Base-by-base conservation (phyloP, 2,113 vertebrate species). In the Nannobrachium achirus region DNA sequence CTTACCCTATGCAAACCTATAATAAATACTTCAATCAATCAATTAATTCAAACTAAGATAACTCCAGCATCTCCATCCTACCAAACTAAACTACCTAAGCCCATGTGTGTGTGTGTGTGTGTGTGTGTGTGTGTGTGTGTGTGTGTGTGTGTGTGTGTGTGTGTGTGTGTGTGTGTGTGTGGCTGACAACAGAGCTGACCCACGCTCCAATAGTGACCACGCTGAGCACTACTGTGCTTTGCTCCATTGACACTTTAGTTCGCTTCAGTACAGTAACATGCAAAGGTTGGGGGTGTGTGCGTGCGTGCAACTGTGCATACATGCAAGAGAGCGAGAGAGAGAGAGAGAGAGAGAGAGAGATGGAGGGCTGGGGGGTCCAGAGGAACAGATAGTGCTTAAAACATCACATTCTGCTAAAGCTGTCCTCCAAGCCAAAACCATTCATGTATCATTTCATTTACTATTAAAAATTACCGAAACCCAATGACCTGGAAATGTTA, bases 401-500 rank as follows among this genome's bases (percentile, higher is more conserved):
- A 44, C 42, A 10, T 44, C 42, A 44, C 2, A 10, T 44, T 44
- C 42, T 44, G 6, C 44, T 33, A 73, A 64, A 40, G 25, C 25
- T 33, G 25, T 33, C 25, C 11, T 44, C 42, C 42, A 8, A 38
- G 45, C 44, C 25, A 68, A 50, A 56, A 46, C 20, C 58, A 68
- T 48, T 44, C 46, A 13, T 50, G 45, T 41, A 64, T 33, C 6
- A 33, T 33, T 33, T 1, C 3, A 33, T 33, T 33, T 33, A 33
- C 25, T 33, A 33, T 67, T 60, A 41, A 53, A 63, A 78, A 16
- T 16, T n/a, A 14, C 52, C 46, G 20, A 70, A 79, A 70, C 62
- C 18, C 61, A 45, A 60, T 55, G 10, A 58, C 64, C 73, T 79
- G 57, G 80, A 88, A 82, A 85, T 78, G 76, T 86, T 71, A 71